These are phyloP conservation scores for Oligia latruncula DNA, from an alignment of 2,888 invertebrate genomes.

Conservation along the genomic window DNA sequence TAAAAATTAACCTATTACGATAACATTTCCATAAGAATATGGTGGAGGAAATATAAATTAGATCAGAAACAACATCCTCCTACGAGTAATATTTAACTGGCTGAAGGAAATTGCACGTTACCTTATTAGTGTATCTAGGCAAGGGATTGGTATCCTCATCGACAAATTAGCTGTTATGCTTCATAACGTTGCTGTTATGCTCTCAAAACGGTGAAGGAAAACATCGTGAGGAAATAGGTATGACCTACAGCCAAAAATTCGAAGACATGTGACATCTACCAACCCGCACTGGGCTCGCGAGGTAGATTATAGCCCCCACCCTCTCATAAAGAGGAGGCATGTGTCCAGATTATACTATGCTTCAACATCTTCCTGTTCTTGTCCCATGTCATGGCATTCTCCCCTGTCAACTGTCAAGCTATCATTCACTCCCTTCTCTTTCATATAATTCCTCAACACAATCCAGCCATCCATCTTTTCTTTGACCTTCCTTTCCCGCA, in stretches of 20 bases:
- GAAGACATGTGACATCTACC: too few relatives aligned
- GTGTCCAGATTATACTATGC: background rate
- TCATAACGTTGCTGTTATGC: background rate
- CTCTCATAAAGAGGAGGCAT: background rate
- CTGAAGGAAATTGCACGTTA: constrained; percentile 46
- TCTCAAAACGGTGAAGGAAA: too few relatives aligned
- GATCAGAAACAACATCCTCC: constrained; percentile 37
- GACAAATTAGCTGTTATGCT: background rate
- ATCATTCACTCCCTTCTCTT: background rate
- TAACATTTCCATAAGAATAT: constrained; percentile 46
- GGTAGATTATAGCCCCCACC: background rate
- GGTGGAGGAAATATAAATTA: constrained; percentile 52
- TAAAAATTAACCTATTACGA: constrained; percentile 33
- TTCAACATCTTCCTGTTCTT: background rate
- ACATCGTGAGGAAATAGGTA: too few relatives aligned
- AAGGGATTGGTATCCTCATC: constrained; percentile 18
- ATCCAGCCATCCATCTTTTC: background rate
- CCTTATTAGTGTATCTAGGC: constrained; percentile 38
- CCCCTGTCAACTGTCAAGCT: background rate
- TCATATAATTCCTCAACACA: background rate
- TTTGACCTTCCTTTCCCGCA: background rate
- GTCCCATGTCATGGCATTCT: background rate
- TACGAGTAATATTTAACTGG: constrained; percentile 20
- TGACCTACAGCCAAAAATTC: too few relatives aligned
- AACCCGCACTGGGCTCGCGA: background rate